Conservation (phyloP, 2,113 vertebrate species). For the Vombatus ursinus region DNA sequence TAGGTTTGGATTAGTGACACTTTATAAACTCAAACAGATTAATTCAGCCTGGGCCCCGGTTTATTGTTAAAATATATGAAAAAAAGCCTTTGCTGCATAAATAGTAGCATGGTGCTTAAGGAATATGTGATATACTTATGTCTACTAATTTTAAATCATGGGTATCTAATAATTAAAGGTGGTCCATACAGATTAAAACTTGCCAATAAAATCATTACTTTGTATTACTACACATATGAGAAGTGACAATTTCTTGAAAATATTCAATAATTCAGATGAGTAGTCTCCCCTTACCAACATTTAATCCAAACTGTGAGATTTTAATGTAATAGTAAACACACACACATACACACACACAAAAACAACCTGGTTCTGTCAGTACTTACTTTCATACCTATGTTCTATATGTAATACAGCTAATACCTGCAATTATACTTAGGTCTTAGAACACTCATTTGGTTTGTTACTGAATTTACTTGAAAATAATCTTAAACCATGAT, state of each 20-base stretch:
- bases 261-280: not conserved
- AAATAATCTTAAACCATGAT: no score
- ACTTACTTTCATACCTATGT: not conserved
- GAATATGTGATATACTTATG: not conserved
- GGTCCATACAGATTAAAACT: not conserved
- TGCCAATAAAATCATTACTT: not conserved
- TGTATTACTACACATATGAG: not conserved
- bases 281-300: not conserved
- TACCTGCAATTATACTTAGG: not conserved
- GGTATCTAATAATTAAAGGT: not conserved
- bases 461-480: no score
- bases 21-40: not conserved
- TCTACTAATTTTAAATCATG: not conserved
- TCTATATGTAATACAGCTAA: constrained; percentile 15
- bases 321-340: not conserved
- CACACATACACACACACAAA: not conserved
- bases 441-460: not conserved
- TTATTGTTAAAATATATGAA: not conserved
- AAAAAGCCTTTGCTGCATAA: not conserved
- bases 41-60: not conserved
- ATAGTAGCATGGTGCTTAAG: not conserved
- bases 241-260: not conserved
- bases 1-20: not conserved
- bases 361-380: not conserved
- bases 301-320: not conserved